phyloP scores from a whole-genome alignment of 2,888 invertebrate genomes.

The Sclerodermus sp. region DNA sequence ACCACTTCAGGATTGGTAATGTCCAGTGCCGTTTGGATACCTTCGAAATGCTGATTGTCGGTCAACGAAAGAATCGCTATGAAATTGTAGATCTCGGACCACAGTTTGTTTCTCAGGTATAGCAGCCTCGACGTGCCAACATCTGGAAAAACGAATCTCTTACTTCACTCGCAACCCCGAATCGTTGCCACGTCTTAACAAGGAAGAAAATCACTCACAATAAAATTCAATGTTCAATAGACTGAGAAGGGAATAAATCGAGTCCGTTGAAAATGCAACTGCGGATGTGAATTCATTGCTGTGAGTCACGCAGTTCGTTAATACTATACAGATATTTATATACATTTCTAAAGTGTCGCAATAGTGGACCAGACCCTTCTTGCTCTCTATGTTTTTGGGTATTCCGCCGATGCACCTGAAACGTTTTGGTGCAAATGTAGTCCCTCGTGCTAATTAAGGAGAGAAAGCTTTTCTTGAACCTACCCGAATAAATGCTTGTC shows the following conservation, averaged over 20 bases:
- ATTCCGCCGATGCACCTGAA: slow-evolving; percentile 55
- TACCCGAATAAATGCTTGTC: slow-evolving; percentile 60
- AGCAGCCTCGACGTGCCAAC: slow-evolving; percentile 50
- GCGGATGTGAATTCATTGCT: slow-evolving; percentile 54
- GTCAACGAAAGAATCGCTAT: slow-evolving; percentile 52
- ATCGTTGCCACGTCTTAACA: too few species aligned
- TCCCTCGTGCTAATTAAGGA: not conserved
- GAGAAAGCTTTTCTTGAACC: slow-evolving; percentile 11
- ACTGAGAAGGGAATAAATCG: slow-evolving; percentile 52
- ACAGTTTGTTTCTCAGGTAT: slow-evolving; percentile 59
- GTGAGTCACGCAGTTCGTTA: slow-evolving; percentile 55
- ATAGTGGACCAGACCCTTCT: slow-evolving; percentile 55
- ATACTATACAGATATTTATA: slow-evolving; percentile 55
- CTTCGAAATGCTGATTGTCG: slow-evolving; percentile 44
- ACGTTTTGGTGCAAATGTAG: too few species aligned
- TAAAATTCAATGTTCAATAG: slow-evolving; percentile 57
- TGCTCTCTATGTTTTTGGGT: slow-evolving; percentile 46
- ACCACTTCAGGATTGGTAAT: slow-evolving; percentile 33
- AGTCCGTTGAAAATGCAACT: slow-evolving; percentile 59
- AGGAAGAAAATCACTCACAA: slow-evolving; percentile 49
- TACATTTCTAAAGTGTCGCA: slow-evolving; percentile 61
- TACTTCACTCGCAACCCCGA: too few species aligned
- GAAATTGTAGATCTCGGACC: slow-evolving; percentile 59
- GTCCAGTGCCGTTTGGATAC: slow-evolving; percentile 42
- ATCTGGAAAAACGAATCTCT: slow-evolving; percentile 36